These are phyloP conservation scores for Megathymus violae DNA, from an alignment of 1,140 invertebrate genomes.

Conservation along the genomic window DNA sequence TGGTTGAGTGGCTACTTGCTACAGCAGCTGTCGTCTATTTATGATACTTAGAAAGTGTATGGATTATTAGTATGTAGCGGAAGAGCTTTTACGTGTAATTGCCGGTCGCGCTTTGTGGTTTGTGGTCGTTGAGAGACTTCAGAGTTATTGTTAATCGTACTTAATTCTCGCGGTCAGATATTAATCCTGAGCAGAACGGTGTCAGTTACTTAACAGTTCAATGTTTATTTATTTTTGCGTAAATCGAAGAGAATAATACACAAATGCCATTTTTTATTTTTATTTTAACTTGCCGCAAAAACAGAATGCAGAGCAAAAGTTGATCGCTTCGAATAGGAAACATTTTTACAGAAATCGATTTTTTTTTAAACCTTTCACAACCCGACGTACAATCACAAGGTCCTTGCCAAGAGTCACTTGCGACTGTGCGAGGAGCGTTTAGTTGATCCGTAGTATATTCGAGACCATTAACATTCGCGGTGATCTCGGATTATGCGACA, in stretches of 20 bases:
- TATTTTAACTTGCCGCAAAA: too few relatives aligned
- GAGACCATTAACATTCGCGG: slow-evolving; percentile 6
- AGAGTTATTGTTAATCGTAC: slow-evolving; percentile 26
- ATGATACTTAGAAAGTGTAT: slow-evolving; percentile 5
- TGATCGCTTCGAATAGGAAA: too few relatives aligned
- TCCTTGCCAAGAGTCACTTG: neutral
- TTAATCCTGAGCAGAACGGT: slow-evolving; percentile 8
- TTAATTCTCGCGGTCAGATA: slow-evolving; percentile 29
- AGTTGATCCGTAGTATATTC: neutral
- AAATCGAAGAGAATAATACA: too few relatives aligned
- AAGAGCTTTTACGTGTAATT: slow-evolving; percentile 17
- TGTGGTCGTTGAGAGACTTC: slow-evolving; percentile 19
- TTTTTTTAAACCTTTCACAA: too few relatives aligned
- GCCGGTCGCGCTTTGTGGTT: slow-evolving; percentile 26
- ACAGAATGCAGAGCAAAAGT: too few relatives aligned
- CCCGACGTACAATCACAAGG: neutral
- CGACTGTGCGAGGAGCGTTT: neutral
- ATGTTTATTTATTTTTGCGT: neutral
- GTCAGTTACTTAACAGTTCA: neutral
- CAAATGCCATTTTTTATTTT: too few relatives aligned
- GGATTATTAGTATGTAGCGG: neutral
- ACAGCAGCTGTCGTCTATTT: slow-evolving; percentile 17
- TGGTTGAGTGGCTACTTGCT: neutral
- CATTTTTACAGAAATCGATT: too few relatives aligned
- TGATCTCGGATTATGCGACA: slow-evolving; percentile 35